Evolutionary conservation across 1,140 invertebrate species (phyloP).

Genomic region (Zelostemma sp.): DNA sequence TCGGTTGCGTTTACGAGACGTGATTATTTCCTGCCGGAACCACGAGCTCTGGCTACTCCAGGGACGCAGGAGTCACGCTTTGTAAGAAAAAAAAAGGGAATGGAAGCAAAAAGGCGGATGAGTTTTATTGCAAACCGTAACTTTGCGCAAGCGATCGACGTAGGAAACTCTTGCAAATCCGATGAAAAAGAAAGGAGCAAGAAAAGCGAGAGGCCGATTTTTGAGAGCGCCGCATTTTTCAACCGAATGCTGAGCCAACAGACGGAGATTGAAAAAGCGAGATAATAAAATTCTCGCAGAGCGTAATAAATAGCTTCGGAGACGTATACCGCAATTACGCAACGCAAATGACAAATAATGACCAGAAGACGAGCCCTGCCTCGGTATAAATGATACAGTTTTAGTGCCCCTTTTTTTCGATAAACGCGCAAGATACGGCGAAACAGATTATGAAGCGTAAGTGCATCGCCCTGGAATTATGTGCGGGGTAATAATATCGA

Average conservation of each 20-base stretch:
- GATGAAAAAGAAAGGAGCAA: conserved; percentile 13
- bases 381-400: conserved; percentile 24
- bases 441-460: conserved; percentile 22
- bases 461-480: conserved; percentile 48
- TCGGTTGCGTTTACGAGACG: conserved; percentile 53
- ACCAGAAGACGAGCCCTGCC: conserved; percentile 1
- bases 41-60: conserved; percentile 18
- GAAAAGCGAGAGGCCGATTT: conserved; percentile 1
- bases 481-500: conserved; percentile 52
- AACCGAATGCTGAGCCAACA: conserved; percentile 27
- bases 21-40: conserved; percentile 55
- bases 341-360: conserved; percentile 34
- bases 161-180: conserved; percentile 17
- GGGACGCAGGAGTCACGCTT: conserved; percentile 27
- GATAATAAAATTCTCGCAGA: conserved; percentile 16
- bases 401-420: conserved; percentile 14
- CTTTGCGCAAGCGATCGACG: conserved; percentile 23
- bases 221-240: conserved; percentile 12
- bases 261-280: conserved; percentile 14
- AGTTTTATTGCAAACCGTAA: conserved; percentile 47
- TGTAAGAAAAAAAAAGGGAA: conserved; percentile 30
- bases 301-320: conserved; percentile 27
- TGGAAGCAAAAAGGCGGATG: conserved; percentile 38
- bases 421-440: conserved; percentile 19
- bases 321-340: conserved; percentile 35